These are phyloP conservation scores for Neopipo cinnamomea DNA, from an alignment of 2,113 vertebrate species.

Conservation along the genomic window DNA sequence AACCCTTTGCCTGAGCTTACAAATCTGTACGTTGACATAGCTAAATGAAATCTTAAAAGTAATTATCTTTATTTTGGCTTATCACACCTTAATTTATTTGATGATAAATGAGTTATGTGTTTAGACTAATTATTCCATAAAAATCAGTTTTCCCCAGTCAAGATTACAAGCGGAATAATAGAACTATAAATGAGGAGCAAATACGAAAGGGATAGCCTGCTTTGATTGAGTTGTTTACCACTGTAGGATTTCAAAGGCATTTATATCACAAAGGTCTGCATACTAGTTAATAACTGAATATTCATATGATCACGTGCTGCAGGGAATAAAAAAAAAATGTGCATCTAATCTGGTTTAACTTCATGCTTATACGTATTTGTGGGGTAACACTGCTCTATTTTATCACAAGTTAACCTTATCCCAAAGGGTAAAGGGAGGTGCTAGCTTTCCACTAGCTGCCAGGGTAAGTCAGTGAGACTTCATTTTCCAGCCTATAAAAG, in stretches of 20 bases:
- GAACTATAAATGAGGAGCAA: neutral
- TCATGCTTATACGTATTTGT: neutral
- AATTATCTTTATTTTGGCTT: neutral
- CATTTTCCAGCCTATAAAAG: neutral
- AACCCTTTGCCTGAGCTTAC: neutral
- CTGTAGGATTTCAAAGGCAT: neutral
- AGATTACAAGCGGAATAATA: neutral
- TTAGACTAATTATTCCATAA: constrained; percentile 1
- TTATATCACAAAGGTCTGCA: neutral
- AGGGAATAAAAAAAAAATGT: neutral
- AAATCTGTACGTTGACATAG: neutral
- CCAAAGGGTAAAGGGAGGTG: fast-evolving
- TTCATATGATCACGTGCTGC: neutral
- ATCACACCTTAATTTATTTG: neutral
- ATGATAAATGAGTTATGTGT: neutral
- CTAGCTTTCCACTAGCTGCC: neutral
- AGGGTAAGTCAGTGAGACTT: neutral
- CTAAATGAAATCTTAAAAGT: neutral
- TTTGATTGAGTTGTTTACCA: constrained; percentile 20
- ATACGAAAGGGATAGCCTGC: neutral
- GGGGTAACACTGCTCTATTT: neutral
- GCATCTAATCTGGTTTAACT: neutral
- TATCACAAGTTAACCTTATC: neutral
- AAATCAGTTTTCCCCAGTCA: neutral
- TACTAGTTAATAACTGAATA: neutral